Evolutionary conservation across 2,113 vertebrate species (phyloP), one percentile per base, ranked within the genome.

Genomic region (Myiozetetes cayanensis): DNA sequence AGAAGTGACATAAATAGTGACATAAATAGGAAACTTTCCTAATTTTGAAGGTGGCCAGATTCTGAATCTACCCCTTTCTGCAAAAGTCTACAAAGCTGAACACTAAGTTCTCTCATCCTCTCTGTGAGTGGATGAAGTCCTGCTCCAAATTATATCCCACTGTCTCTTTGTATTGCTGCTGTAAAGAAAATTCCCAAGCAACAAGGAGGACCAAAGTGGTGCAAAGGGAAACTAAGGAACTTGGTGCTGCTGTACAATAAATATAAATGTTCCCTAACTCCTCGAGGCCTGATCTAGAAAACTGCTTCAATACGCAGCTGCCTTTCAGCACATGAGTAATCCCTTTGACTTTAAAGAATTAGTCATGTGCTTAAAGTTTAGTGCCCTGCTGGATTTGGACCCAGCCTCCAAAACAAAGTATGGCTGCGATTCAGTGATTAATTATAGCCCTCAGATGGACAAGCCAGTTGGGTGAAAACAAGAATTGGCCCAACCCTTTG

Each of bases 401-500:
- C 43, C 79, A 46, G 76, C 41, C 90, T 90, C 85, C 86, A 78
- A 94, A 87, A 80, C 79, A 93, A 95, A 94, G 76, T 95, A 95
- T 90, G 92, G 90, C 85, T 81, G 90, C 4, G 33, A 87, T 90
- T 95, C 92, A 96, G 88, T 92, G 96, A 92, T 92, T 95, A 96
- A 92, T 95, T 93, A 72, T 53, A 71, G 76, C 86, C 83, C 68
- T 55, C 37, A 90, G 83, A 95, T 70, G 88, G 92, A 87, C 92
- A 92, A 96, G 93, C 83, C 80, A 78, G 85, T 97, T 95, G 94
- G 86, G 76, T 86, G 81, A 81, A 81, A 95, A 96, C 90, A 95
- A 90, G 96, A 94, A 90, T 52, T 85, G 83, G 79, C 76, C 83
- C 93, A 96, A 95, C 89, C 96, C 93, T 96, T 96, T 96, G 94